A percentile compares a stretch with the other conserved stretches of the same genome.
Conservation (phyloP, 2,113 vertebrate genomes). For the Mirounga angustirostris region DNA sequence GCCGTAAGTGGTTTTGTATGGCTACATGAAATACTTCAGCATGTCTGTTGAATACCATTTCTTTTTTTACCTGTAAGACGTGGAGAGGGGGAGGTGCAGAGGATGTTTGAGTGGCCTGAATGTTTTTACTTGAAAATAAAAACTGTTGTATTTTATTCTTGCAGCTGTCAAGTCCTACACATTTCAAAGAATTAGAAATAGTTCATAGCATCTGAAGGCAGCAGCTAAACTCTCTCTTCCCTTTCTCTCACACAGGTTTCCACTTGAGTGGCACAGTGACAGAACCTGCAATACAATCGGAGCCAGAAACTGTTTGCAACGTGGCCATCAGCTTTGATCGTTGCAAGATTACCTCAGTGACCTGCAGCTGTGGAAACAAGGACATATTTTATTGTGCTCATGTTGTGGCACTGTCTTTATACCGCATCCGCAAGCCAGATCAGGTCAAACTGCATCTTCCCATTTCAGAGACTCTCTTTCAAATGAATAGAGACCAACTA, state of each 20-base stretch:
- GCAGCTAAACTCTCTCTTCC: slow-evolving; percentile 59
- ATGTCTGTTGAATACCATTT: not conserved
- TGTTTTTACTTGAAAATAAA: slow-evolving; percentile 45
- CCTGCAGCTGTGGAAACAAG: slow-evolving; percentile 99
- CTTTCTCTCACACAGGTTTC: slow-evolving; percentile 90
- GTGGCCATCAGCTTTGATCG: slow-evolving; percentile 99
- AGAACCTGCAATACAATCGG: slow-evolving; percentile 95
- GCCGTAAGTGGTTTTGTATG: not conserved
- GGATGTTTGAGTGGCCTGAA: not conserved
- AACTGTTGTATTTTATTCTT: not conserved
- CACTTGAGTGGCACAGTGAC: slow-evolving; percentile 98
- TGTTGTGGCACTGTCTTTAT: slow-evolving; percentile 98
- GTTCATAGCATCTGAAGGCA: not conserved
- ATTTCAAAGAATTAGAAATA: slow-evolving; percentile 36
- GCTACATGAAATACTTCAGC: not conserved
- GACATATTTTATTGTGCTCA: slow-evolving; percentile 99
- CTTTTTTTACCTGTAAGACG: not conserved
- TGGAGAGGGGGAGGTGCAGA: too few species aligned
- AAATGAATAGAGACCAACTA: slow-evolving; percentile 99
- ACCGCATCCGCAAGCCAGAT: slow-evolving; percentile 98
- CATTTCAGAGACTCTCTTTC: slow-evolving; percentile 99
- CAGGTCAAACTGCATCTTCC: slow-evolving; percentile 99
- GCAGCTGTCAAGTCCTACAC: not conserved
- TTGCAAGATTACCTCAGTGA: slow-evolving; percentile 99
- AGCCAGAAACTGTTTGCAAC: slow-evolving; percentile 97